These are phyloP conservation scores for Ephydatia muelleri DNA, from an alignment of 37 sponge, comb jelly and placozoan species.

Conservation along the genomic window DNA sequence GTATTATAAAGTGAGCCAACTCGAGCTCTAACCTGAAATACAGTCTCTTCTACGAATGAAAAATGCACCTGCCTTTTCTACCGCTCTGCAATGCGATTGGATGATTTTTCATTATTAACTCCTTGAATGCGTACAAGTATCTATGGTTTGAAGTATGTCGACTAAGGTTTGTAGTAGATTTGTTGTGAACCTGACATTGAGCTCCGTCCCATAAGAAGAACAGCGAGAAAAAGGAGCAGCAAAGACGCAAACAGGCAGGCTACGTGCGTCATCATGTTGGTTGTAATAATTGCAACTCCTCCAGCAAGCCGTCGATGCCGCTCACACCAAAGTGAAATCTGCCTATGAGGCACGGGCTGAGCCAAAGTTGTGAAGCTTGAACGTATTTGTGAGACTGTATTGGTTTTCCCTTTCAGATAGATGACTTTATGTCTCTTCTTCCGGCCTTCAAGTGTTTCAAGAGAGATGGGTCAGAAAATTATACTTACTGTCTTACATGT, in stretches of 20 bases:
- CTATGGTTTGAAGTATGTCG: not conserved
- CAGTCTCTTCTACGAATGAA: not conserved
- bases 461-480: constrained; percentile 54
- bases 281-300: not conserved
- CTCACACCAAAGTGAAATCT: constrained; percentile 39
- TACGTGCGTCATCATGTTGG: not conserved
- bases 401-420: constrained; percentile 26
- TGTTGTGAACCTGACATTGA: too few relatives aligned
- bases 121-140: too few relatives aligned
- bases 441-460: constrained; percentile 57
- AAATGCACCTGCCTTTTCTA: not conserved
- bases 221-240: constrained; percentile 11
- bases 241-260: not conserved
- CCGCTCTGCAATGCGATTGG: not conserved
- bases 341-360: constrained; percentile 43
- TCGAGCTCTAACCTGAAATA: not conserved
- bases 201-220: not conserved
- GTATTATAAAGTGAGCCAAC: not conserved
- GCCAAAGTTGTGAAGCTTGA: not conserved
- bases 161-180: not conserved
- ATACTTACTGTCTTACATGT: not conserved
- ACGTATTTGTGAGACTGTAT: not conserved
- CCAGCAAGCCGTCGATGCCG: constrained; percentile 54
- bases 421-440: constrained; percentile 37
- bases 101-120: not conserved